Percentiles rank a stretch among this genome's conserved stretches.
Conservation (phyloP, 2,797 vertebrate species). For the Hippoglossus hippoglossus region DNA sequence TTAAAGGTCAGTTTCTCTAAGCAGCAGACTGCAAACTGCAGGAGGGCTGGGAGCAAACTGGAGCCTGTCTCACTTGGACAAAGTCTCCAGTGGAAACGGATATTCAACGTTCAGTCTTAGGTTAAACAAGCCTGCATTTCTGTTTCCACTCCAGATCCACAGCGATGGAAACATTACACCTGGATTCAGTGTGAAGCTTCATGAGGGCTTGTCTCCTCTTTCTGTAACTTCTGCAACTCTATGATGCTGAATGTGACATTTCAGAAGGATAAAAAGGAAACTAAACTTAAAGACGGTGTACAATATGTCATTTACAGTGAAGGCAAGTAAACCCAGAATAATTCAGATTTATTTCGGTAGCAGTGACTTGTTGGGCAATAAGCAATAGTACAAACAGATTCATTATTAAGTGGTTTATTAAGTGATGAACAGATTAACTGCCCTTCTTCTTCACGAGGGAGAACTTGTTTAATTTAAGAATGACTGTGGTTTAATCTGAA, state of each 20-base stretch:
- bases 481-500: background rate
- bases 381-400: background rate
- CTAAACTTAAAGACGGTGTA: too few relatives aligned
- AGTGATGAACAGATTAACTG: background rate
- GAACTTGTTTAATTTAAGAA: background rate
- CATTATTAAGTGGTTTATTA: background rate
- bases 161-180: too few relatives aligned
- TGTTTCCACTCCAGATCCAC: too few relatives aligned
- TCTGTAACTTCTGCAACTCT: too few relatives aligned
- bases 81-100: background rate
- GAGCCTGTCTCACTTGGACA: too few relatives aligned
- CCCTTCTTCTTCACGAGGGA: background rate
- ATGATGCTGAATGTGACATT: too few relatives aligned
- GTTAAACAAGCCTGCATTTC: too few relatives aligned
- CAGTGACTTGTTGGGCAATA: background rate
- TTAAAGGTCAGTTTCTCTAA: conserved; percentile 50
- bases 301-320: too few relatives aligned
- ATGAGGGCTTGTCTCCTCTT: too few relatives aligned
- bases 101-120: too few relatives aligned
- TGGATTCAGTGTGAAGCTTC: too few relatives aligned
- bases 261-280: too few relatives aligned
- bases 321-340: background rate
- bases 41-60: conserved; percentile 1
- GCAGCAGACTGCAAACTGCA: conserved; percentile 27
- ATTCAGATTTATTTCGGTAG: background rate